Percentiles rank a stretch among this genome's conserved stretches.
These are phyloP conservation scores for Aporrectodea caliginosa DNA, from an alignment of 1,140 invertebrate genomes.

Conservation along the genomic window DNA sequence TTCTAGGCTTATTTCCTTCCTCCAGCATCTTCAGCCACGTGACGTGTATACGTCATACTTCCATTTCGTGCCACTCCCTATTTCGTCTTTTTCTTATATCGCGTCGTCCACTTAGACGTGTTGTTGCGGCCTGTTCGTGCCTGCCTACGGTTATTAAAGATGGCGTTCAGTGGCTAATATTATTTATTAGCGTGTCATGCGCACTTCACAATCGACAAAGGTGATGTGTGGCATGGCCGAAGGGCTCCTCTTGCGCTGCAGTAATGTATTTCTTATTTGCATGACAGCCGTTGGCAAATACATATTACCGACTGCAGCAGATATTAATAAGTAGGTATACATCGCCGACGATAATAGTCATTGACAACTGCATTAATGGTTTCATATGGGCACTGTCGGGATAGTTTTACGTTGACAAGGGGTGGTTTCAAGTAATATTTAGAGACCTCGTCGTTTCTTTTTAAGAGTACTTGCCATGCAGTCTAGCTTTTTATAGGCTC, in stretches of 20 bases:
- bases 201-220: not conserved
- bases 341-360: not conserved
- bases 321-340: not conserved
- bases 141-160: not conserved
- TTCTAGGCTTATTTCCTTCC: not conserved
- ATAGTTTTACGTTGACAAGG: not conserved
- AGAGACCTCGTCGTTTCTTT: not conserved
- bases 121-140: not conserved
- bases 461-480: no score
- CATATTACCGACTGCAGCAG: not conserved
- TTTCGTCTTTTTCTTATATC: not conserved
- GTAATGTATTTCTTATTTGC: not conserved
- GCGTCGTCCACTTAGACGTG: no score
- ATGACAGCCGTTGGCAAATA: not conserved
- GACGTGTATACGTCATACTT: no score
- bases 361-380: not conserved
- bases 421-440: not conserved
- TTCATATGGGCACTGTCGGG: not conserved
- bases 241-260: not conserved
- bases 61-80: not conserved
- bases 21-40: no score
- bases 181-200: not conserved
- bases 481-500: no score
- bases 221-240: not conserved
- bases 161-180: not conserved